Evolutionary conservation across 2,888 invertebrate genomes (phyloP), one percentile per base, ranked within the genome.

Genomic region (Apamea epomidion): DNA sequence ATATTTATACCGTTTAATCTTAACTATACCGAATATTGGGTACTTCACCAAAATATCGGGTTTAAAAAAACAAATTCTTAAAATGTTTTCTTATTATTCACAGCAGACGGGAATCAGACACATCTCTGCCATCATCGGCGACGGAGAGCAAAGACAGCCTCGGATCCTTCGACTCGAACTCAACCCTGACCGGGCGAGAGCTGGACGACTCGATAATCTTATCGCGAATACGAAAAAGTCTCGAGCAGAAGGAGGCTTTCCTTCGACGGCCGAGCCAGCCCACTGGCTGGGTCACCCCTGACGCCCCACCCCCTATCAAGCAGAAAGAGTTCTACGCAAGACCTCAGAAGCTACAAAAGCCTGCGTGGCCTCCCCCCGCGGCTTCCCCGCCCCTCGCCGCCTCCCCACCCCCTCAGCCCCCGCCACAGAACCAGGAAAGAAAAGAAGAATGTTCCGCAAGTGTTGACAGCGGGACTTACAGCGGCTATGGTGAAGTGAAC

Each of bases 181-280:
- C 98, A 76, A 98, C 98, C 73, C 95, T 98, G 75, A 98, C 98
- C 65, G 98, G 98, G 80, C 97, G 97, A 91, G 98, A 98, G 89
- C 97, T 98, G 86, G 98, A 98, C 93, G 98, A 98, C 94, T 98
- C 98, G 80, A 97, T 98, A 71, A 98, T 98, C 91, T 98, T 98
- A 97, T 98, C 98, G 87, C 97, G 98, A 95, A 97, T 98, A 93
- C 97, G 98, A 89, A 98, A 98, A 94, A 99, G 98, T 92, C 98
- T 98, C 91, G 99, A 99, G 93, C 98, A 99, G 93, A 99, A 99
- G 94, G 99, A 99, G 94, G 99, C 99, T 91, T 99, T 99, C 95
- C 97, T 99, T 81, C 97, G 98, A 93, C 97, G 98, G 88, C 98
- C 98, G 91, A 98, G 97, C 93, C 97, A 98, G 91, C 98, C 98